Conservation (phyloP, 2,888 invertebrate species). For the Hypsopygia costalis region DNA sequence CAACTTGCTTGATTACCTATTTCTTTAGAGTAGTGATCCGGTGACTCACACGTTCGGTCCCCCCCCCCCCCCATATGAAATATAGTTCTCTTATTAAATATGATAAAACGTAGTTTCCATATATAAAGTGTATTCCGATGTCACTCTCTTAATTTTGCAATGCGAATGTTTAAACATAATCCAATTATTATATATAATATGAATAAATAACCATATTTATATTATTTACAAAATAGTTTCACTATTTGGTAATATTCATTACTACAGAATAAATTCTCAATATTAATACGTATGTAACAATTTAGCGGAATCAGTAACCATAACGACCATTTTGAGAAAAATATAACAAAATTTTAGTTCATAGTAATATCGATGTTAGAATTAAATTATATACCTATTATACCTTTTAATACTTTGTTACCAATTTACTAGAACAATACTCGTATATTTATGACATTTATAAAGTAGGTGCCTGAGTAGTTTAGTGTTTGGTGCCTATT, state of each 20-base stretch:
- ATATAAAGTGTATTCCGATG: too few species aligned
- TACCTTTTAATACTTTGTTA: constrained; percentile 23
- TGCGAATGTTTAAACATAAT: too few species aligned
- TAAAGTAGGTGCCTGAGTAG: constrained; percentile 13
- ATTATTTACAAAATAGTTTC: too few species aligned
- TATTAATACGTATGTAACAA: constrained; percentile 8
- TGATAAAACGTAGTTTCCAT: too few species aligned
- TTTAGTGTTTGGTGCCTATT: constrained; percentile 13
- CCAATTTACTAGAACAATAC: constrained; percentile 15
- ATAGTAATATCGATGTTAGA: constrained; percentile 20
- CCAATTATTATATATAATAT: not conserved
- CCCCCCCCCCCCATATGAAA: too few species aligned
- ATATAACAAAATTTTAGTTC: constrained; percentile 13
- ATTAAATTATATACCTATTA: constrained; percentile 7
- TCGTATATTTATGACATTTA: constrained; percentile 1
- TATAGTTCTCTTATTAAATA: too few species aligned
- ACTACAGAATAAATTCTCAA: not conserved
- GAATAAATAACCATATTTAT: too few species aligned
- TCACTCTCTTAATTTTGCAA: too few species aligned
- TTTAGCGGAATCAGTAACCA: constrained; percentile 11
- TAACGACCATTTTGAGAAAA: constrained; percentile 18
- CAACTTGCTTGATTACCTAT: too few species aligned
- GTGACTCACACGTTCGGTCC: too few species aligned
- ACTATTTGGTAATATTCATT: too few species aligned
- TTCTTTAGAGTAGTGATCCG: too few species aligned